Percentiles rank a stretch among this genome's conserved stretches.
phyloP scores from a whole-genome alignment of 2,888 invertebrate species.

The Chymomyza fuscimana region DNA sequence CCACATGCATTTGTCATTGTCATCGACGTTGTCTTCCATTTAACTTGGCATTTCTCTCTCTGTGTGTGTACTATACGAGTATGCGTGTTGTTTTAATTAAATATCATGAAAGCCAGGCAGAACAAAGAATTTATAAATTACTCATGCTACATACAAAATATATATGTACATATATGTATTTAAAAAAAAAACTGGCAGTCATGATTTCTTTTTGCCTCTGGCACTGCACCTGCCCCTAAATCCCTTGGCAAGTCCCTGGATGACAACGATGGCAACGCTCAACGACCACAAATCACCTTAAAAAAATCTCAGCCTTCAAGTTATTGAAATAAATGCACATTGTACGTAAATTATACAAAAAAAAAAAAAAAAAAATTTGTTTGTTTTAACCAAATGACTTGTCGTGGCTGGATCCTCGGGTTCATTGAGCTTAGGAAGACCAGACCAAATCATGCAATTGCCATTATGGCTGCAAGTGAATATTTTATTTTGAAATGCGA shows the following conservation, averaged over 20 bases:
- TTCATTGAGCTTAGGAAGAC: constrained; percentile 3
- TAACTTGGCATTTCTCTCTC: not conserved
- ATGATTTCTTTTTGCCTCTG: constrained; percentile 25
- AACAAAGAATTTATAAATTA: constrained; percentile 67
- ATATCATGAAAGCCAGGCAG: constrained; percentile 30
- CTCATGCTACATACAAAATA: constrained; percentile 22
- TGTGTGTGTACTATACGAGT: constrained; percentile 1
- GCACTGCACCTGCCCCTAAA: not conserved
- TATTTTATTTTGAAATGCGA: constrained; percentile 1
- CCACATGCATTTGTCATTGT: not conserved
- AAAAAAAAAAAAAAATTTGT: not conserved
- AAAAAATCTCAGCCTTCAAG: constrained; percentile 44
- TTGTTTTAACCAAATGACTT: constrained; percentile 32
- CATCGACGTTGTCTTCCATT: constrained; percentile 1
- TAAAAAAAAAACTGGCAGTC: constrained; percentile 32
- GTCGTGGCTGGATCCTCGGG: constrained; percentile 18
- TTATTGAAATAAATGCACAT: constrained; percentile 41
- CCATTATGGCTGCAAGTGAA: not conserved
- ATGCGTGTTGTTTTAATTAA: constrained; percentile 31
- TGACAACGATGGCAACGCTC: not conserved
- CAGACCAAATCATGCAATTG: constrained; percentile 5
- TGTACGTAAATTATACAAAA: not conserved
- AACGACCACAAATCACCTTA: constrained; percentile 16
- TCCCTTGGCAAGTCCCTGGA: not conserved
- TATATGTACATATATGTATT: no score